A percentile compares a stretch with the other conserved stretches of the same genome.
Conservation (phyloP, 2,888 invertebrate species). For the Rhagonycha lutea region DNA sequence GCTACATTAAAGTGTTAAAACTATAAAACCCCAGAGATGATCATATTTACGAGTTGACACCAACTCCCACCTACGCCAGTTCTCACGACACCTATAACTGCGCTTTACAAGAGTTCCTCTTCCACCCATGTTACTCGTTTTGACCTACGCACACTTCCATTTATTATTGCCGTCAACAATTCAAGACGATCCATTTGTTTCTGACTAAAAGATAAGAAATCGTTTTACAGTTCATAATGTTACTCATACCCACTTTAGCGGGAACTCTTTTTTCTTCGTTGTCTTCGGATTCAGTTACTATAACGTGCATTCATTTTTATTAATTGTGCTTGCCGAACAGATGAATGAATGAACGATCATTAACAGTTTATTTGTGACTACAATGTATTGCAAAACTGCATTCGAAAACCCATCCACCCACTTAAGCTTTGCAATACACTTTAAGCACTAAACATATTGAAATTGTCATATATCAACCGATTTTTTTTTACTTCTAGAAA, state of each 20-base stretch:
- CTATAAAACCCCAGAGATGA: conserved; percentile 7
- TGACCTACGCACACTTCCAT: conserved; percentile 41
- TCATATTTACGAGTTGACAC: conserved; percentile 34
- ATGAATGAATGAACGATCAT: not conserved
- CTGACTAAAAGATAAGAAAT: conserved; percentile 25
- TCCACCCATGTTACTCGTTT: conserved; percentile 36
- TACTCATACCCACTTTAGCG: conserved; percentile 6
- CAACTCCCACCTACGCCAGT: conserved; percentile 41
- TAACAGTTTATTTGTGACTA: not conserved
- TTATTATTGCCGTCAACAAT: conserved; percentile 36
- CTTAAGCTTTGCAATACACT: not conserved
- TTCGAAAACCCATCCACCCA: not conserved
- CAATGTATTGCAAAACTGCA: not conserved
- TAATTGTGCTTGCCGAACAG: not conserved
- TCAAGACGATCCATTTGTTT: conserved; percentile 28
- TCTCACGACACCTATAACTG: conserved; percentile 44
- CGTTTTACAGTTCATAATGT: conserved; percentile 18
- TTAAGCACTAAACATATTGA: not conserved
- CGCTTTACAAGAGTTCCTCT: conserved; percentile 38
- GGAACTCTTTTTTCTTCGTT: conserved; percentile 9
- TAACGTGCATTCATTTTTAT: not conserved
- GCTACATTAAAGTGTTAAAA: not conserved
- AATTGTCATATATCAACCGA: not conserved
- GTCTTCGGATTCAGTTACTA: not conserved
- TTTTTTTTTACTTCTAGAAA: not conserved